phyloP scores from a whole-genome alignment of 2,888 invertebrate genomes.

The Imbricaverruca yamaguchii region DNA sequence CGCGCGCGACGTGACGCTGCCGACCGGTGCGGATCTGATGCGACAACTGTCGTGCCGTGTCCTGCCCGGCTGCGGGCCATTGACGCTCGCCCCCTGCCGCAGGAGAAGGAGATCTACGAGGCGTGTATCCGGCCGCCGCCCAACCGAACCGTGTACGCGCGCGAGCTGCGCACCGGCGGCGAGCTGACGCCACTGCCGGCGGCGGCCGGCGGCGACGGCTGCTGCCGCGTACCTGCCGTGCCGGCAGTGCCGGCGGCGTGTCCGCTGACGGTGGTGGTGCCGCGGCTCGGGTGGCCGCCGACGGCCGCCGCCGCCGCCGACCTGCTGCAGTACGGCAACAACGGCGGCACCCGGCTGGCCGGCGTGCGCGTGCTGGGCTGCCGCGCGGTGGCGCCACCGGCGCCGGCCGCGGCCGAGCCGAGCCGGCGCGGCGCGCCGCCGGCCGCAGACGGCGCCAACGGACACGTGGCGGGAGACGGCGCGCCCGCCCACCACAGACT shows the following conservation, averaged over 20 bases:
- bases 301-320: neutral
- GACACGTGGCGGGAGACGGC: no score
- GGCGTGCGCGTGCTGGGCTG: neutral
- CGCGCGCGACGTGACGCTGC: no score
- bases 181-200: neutral
- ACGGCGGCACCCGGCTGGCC: neutral
- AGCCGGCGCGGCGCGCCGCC: no score
- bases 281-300: neutral
- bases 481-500: no score
- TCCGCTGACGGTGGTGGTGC: constrained; percentile 8
- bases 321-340: constrained; percentile 7
- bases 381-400: neutral
- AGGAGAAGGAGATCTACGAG: constrained; percentile 16
- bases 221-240: neutral
- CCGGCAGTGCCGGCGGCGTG: neutral
- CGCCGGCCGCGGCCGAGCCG: neutral
- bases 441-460: no score
- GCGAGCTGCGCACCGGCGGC: constrained; percentile 1
- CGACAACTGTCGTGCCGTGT: no score
- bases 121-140: constrained; percentile 15
- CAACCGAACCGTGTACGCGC: constrained; percentile 12
- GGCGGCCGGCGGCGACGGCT: neutral
- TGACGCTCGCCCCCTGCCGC: neutral
- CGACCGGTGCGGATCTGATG: no score
- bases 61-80: no score